A percentile compares a stretch with the other conserved stretches of the same genome.
Conservation (phyloP, 2,888 invertebrate species). For the Drosophila histrio region DNA sequence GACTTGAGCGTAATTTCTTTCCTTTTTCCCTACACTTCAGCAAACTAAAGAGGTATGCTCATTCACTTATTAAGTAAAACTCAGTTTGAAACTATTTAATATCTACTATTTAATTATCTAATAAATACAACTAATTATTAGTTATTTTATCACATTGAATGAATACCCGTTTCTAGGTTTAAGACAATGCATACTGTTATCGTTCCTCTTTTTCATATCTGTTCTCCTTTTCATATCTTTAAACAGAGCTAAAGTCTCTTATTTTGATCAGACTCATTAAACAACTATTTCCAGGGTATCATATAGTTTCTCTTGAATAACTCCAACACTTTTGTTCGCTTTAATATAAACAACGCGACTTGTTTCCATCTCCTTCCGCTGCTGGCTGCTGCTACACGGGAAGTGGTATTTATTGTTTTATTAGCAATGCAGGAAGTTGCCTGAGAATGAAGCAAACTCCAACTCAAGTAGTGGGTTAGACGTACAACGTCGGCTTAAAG, state of each 20-base stretch:
- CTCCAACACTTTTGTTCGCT: neutral
- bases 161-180: too few species aligned
- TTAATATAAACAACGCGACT: conserved; percentile 35
- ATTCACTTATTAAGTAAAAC: neutral
- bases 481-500: neutral
- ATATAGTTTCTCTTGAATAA: neutral
- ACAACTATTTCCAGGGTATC: conserved; percentile 6
- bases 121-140: neutral
- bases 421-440: conserved; percentile 40
- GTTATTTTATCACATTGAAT: neutral
- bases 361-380: conserved; percentile 2
- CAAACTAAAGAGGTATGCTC: neutral
- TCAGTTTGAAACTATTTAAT: neutral
- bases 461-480: conserved; percentile 10
- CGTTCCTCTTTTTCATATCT: too few species aligned
- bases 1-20: conserved; percentile 66
- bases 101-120: neutral
- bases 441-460: conserved; percentile 15
- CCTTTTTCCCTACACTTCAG: conserved; percentile 18
- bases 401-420: conserved; percentile 67
- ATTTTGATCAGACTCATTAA: neutral
- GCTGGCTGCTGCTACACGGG: conserved; percentile 10
- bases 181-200: too few species aligned
- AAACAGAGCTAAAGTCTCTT: too few species aligned
- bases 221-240: too few species aligned